Evolutionary conservation across 2,888 invertebrate genomes (phyloP).

Genomic region (Mythimna albipuncta): DNA sequence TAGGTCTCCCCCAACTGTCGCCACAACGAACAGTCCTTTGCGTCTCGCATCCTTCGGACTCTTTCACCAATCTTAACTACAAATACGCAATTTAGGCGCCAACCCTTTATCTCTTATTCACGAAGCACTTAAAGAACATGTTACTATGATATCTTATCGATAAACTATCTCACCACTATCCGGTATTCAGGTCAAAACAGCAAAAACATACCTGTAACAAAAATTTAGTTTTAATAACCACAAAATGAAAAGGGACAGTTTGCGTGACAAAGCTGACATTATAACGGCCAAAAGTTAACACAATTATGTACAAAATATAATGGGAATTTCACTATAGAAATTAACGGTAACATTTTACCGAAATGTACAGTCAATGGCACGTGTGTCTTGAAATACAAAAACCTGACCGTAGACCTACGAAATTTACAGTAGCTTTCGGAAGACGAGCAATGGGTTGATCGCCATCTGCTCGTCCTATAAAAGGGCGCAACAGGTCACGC

Average conservation of each 20-base stretch:
- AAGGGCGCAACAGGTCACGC: no score
- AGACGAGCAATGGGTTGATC: no score
- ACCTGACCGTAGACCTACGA: no score
- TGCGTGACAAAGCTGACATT: constrained; percentile 42
- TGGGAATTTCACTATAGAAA: constrained; percentile 32
- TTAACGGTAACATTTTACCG: constrained; percentile 18
- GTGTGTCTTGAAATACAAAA: background rate
- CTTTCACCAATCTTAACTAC: no score
- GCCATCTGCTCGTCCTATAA: no score
- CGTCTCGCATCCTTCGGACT: no score
- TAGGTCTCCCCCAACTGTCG: no score
- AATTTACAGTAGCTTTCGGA: no score
- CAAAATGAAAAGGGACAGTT: constrained; percentile 28
- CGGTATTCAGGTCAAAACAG: constrained; percentile 13
- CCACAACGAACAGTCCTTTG: no score
- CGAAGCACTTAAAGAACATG: constrained; percentile 5
- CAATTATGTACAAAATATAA: constrained; percentile 19
- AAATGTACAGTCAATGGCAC: background rate
- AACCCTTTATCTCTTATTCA: background rate
- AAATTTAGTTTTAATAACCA: constrained; percentile 23
- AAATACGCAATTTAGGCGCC: no score
- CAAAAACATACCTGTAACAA: constrained; percentile 56
- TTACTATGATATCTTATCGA: constrained; percentile 20
- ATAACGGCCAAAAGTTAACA: constrained; percentile 23
- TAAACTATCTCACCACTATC: constrained; percentile 30